Base-by-base conservation (phyloP, 1,140 invertebrate species). In the Gryon sp. region DNA sequence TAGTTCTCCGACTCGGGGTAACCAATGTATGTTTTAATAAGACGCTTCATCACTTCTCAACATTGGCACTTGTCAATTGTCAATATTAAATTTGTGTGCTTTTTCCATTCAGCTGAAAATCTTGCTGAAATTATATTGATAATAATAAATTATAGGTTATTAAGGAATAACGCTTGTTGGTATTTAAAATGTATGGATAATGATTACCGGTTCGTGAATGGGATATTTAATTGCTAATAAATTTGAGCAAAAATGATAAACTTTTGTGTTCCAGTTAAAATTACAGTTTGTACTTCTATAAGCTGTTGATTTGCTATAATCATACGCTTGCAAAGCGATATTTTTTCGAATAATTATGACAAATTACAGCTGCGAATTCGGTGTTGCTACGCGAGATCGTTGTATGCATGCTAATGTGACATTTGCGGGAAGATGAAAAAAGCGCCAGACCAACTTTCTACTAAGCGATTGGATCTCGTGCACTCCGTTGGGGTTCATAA, bases 371-470 rank as follows among this genome's bases (percentile, higher is more conserved):
- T n/a, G 46, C 24, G 28, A 5, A 59, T 63, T 43, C 30, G 32
- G 20, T 28, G n/a, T 20, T 24, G 41, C 45, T 73, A 57, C 32
- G 30, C 22, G 19, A 34, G n/a, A 36, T 28, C 34, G 50, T 59
- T 9, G 12, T 73, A 43, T 69, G 69, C 62, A 78, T 74, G 60
- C 62, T 79, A 76, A 78, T 69, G 69, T 78, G 82, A 80, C 80
- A 80, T 83, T 83, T 82, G 59, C 11, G 26, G 45, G 24, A 70
- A 22, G 50, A 40, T 15, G 26, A 14, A 53, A 63, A 65, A 76
- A 62, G 63, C n/a, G n/a, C n/a, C n/a, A 28, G 50, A 19, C 20
- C 38, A 41, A 76, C 79, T 82, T 82, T 81, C 78, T 78, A 78
- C 18, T 59, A 26, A 38, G 59, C 53, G 63, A 65, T 62, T 55